Conservation (phyloP, 53 echinoderm and acorn worm genomes). For the Paracentrotus lividus region DNA sequence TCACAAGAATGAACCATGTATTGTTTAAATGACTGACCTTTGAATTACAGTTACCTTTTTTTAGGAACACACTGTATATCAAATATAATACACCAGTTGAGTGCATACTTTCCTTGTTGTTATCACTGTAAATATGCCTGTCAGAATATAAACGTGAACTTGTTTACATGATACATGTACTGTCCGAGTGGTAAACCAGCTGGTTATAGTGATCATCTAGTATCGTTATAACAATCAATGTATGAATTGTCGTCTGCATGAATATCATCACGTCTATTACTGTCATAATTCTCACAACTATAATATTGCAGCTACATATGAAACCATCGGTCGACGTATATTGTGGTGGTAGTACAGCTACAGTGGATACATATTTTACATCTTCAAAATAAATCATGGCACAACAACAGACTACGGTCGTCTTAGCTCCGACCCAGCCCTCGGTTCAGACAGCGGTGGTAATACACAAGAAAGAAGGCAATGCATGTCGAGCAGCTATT, state of each 20-base stretch:
- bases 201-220: neutral
- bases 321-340: neutral
- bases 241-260: neutral
- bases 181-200: neutral
- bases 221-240: neutral
- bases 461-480: slow-evolving; percentile 69
- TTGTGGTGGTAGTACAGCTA: neutral
- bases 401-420: slow-evolving; percentile 48
- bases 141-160: neutral
- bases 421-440: slow-evolving; percentile 43
- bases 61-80: no score
- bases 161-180: neutral
- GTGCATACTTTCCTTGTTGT: no score
- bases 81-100: no score
- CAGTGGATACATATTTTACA: neutral
- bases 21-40: no score
- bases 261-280: neutral
- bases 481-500: slow-evolving; percentile 77
- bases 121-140: neutral
- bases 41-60: no score
- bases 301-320: neutral
- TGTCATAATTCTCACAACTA: neutral
- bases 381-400: neutral
- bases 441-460: slow-evolving; percentile 67
- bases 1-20: no score